Evolutionary conservation across 2,888 invertebrate species (phyloP), one percentile per base, ranked within the genome.

Genomic region (Acleris sparsana): DNA sequence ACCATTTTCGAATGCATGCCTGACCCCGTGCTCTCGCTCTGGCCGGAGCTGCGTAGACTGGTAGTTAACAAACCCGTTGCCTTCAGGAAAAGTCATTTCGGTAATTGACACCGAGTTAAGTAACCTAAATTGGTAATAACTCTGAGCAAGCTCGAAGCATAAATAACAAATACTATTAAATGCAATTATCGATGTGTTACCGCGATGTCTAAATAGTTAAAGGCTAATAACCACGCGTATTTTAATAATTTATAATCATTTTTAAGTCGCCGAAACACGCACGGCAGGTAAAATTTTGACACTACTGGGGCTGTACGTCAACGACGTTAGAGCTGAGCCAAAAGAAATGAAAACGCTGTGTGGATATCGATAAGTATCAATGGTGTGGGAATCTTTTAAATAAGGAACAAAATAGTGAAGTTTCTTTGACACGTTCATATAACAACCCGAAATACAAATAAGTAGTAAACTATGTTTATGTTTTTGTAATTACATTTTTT

Each of bases 21-120:
- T 80, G 55, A 89, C 75, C 4, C 85, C 80, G 33, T 73, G 74
- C 22, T 73, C 73, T 52, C 75, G 75, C 22, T 73, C 71, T n/a
- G 72, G 72, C 62, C 77, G 75, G 48, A 75, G 78, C 64, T 78
- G 77, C 55, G 73, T 72, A 48, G 70, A 71, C 70, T 80, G 84
- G 64, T 83, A 77, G 63, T 78, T 79, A 59, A 74, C 72, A 70
- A 77, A 75, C 43, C 75, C 74, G 75, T 80, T 79, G 72, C 83
- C 87, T 67, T 82, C 75, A n/a, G 86, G 79, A 83, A 81, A 88
- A 80, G 81, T 81, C 91, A 91, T 91, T 73, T 76, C 80, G 69
- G 57, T 70, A 79, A 75, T 69, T 72, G 77, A 78, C 73, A 75
- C 73, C 71, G 25, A 60, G 71, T 68, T 65, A 74, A 75, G 72